Evolutionary conservation across 2,113 vertebrate species (phyloP), one percentile per base, ranked within the genome.

Genomic region (Plectropomus leopardus): DNA sequence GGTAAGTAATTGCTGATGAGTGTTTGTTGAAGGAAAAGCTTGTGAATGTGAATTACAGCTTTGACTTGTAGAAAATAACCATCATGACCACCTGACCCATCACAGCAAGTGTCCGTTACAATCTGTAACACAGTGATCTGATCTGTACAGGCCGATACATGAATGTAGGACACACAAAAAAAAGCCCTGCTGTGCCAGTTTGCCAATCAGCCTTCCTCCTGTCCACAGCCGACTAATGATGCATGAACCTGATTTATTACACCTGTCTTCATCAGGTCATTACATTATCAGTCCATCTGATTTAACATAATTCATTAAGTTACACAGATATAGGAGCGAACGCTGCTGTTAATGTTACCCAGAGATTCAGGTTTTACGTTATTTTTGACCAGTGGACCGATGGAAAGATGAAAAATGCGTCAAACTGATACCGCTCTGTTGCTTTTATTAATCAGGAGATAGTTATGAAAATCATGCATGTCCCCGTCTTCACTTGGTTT

Each of bases 161-260:
- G 53, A 40, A 40, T 63, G 74, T 47, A 28, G 42, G 30, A 50
- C 28, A 47, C 23, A n/a, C n/a, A 10, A 40, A 40, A 42, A 17
- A 55, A 47, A 23, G 1, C 47, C 0, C 3, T 3, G n/a, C 16
- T 76, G 21, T 48, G 40, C 69, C 40, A 50, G 26, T 53, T 28
- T 40, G 30, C 23, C 30, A 51, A 53, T 32, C 6, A 24, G 26
- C 13, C 45, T n/a, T n/a, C 30, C 11, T 48, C 44, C 11, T 48
- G 17, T 48, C 47, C 42, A n/a, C 44, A 36, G 45, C 34, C 17
- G 32, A 61, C n/a, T 64, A 84, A 59, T 26, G 57, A 74, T 51
- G 24, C 26, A 64, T 36, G 28, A 53, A 51, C 14, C 32, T 79
- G 32, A 78, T 79, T 61, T 67, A 79, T 68, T 74, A 72, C 50